Base-by-base conservation (phyloP, 2,113 vertebrate species). In the Opisthocomus hoazin region DNA sequence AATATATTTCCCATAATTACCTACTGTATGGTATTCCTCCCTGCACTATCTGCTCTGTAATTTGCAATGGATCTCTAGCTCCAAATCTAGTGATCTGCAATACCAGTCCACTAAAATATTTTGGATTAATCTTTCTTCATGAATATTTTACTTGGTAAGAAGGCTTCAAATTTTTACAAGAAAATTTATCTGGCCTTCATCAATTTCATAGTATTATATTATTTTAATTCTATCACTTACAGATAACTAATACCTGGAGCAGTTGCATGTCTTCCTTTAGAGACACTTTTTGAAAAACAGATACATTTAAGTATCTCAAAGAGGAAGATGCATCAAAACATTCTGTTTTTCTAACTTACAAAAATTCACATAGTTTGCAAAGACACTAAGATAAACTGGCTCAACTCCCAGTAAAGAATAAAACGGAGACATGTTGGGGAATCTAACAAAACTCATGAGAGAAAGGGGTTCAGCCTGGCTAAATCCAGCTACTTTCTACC, bases 1-100 rank as follows among this genome's bases (percentile, higher is more conserved):
- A 89, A 95, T 81, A 18, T 76, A 83, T 90, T 95, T 94, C 82
- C 78, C 46, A 57, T 94, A 79, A 94, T 95, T 94, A 78, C 37
- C 61, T 93, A 15, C 41, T 75, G 12, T 41, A 64, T 5, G 1
- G 24, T 41, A 61, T 45, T 88, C 26, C 34, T 46, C 24, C 20
- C 48, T 90, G 27, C 7, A 75, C 37, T 89, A 87, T 65, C 54
- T 94, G 19, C 84, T 86, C 83, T 95, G 34, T 64, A 91, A 90
- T 75, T 81, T 89, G 43, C 39, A 71, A 17, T 37, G 63, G 34
- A 73, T 91, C 95, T 84, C 69, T 73, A 64, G 12, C 32, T 78
- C 39, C 46, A n/a, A n/a, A n/a, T 84, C 71, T 48, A 73, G 29
- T 54, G 45, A 83, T 65, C 53, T 88, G 45, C 57, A 88, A 15